A percentile compares a stretch with the other conserved stretches of the same genome.
Evolutionary conservation across 2,797 vertebrate genomes (phyloP).

Genomic region (Sciurus vulgaris): DNA sequence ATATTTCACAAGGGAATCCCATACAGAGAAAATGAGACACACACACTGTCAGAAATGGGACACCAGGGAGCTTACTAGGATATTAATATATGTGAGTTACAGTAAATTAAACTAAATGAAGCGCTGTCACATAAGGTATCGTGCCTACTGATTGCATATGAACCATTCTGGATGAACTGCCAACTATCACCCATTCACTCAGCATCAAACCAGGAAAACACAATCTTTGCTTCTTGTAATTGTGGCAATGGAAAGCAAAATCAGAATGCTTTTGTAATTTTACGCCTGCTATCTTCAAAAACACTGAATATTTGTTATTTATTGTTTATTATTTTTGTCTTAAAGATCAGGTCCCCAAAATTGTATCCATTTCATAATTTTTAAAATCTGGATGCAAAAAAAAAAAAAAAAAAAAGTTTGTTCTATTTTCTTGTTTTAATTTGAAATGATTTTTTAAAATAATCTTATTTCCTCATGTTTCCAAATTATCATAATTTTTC

Average conservation of each 20-base stretch:
- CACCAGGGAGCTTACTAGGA: conserved; percentile 58
- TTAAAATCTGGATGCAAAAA: not conserved
- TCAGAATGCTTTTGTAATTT: not conserved
- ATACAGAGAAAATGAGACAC: conserved; percentile 69
- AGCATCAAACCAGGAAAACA: not conserved
- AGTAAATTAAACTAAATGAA: conserved; percentile 81
- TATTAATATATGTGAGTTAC: conserved; percentile 70
- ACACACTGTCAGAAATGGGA: conserved; percentile 44
- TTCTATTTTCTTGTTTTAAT: conserved; percentile 29
- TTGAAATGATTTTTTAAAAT: conserved; percentile 19
- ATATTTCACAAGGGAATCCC: conserved; percentile 72
- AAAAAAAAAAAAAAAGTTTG: not conserved
- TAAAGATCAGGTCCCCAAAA: not conserved
- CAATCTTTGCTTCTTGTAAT: conserved; percentile 8
- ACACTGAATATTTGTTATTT: not conserved
- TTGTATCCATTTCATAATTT: not conserved
- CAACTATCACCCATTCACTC: conserved; percentile 12
- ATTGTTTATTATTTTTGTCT: not conserved
- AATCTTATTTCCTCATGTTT: conserved; percentile 7
- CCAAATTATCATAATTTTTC: conserved; percentile 14
- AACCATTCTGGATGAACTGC: conserved; percentile 36
- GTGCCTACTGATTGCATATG: conserved; percentile 68
- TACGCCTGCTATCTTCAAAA: not conserved
- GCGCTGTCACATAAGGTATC: conserved; percentile 54
- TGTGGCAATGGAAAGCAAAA: not conserved